Evolutionary conservation across 1,140 invertebrate species (phyloP), one percentile per base, ranked within the genome.

Genomic region (Adoxophyes honmai): DNA sequence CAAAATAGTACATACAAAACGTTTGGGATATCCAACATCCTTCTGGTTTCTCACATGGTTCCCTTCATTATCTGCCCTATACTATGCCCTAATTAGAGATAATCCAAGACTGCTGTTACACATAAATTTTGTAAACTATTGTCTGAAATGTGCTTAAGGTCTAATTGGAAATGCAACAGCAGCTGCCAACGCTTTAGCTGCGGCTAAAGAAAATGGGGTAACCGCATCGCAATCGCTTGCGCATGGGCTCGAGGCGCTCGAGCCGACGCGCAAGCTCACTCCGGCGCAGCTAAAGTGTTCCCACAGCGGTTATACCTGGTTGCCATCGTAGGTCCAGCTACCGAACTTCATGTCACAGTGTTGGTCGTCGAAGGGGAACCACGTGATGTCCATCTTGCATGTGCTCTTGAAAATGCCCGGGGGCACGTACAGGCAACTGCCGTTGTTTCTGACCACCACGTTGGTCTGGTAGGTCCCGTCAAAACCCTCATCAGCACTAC

Each of bases 351-450:
- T 96, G 88, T 96, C 93, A 92, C 97, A 99, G 90, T 95, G 94
- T 93, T 99, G 98, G 90, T 98, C 97, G 92, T 99, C 98, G 93
- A 98, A 99, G 81, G 98, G 98, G 92, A 98, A 99, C 96, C 97
- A 98, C 80, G 96, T 98, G 92, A 99, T 99, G 93, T 99, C 97
- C 91, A 99, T 99, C 92, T 97, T 96, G 93, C 98, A 99, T 91
- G 97, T 98, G 93, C 96, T 98, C 92, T 98, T 98, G 93, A 99
- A 98, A 91, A 99, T 99, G 91, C 96, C 96, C 67, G 98, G 98
- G 78, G 98, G 98, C 87, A 99, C 95, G 93, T 98, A 98, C 89
- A 96, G 93, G 91, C 97, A 97, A 91, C 94, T 96, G 89, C 98
- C 98, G 92, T 97, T 97, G 93, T 96, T 93, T 90, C 94, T 94